Conservation (phyloP, 2,888 invertebrate species). For the Stenodera caucasica region DNA sequence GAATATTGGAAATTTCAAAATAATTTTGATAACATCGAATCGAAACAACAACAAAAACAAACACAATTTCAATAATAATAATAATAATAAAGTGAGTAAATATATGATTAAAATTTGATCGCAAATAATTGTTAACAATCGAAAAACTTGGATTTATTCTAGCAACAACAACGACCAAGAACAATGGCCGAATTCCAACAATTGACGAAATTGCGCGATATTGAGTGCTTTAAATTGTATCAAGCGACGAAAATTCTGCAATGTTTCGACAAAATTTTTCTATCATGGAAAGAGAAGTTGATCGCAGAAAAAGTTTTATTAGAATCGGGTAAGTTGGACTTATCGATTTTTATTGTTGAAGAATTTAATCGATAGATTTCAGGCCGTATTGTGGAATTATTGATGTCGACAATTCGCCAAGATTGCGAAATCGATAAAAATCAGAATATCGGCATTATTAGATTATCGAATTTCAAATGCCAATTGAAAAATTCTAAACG, state of each 20-base stretch:
- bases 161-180: background rate
- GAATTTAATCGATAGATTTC: too few relatives aligned
- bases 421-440: background rate
- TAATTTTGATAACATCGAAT: background rate
- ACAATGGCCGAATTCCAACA: conserved; percentile 1
- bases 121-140: background rate
- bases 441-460: conserved; percentile 5
- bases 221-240: conserved; percentile 5
- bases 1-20: background rate
- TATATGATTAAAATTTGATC: background rate
- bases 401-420: conserved; percentile 1
- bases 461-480: conserved; percentile 7
- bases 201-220: background rate
- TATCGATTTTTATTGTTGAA: too few relatives aligned
- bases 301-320: conserved; percentile 5
- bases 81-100: background rate
- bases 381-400: conserved; percentile 1
- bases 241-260: conserved; percentile 4
- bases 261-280: background rate
- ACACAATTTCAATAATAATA: background rate
- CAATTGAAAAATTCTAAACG: background rate
- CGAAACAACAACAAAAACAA: background rate
- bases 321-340: conserved; percentile 13
- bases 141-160: too few relatives aligned
- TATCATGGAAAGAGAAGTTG: conserved; percentile 1